Conservation (phyloP, 1,140 invertebrate species). For the Andricus grossulariae region DNA sequence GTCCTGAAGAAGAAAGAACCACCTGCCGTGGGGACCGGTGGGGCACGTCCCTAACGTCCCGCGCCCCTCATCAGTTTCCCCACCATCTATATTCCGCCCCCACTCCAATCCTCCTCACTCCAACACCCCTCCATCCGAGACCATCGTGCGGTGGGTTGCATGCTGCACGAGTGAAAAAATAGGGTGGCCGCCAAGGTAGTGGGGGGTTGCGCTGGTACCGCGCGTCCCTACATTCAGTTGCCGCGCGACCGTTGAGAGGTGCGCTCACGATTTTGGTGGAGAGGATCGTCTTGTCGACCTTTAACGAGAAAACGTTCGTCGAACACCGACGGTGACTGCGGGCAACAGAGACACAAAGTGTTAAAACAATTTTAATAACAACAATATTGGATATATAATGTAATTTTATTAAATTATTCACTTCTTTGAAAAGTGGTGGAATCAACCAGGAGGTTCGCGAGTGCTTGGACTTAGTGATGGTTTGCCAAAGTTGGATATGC, state of each 20-base stretch:
- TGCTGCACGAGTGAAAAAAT: slow-evolving; percentile 47
- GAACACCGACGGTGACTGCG: not conserved
- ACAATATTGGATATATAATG: no score
- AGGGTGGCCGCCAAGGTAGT: slow-evolving; percentile 46
- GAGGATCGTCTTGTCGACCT: slow-evolving; percentile 33
- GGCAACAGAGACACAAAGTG: no score
- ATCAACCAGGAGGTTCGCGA: not conserved
- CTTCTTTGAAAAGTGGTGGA: no score
- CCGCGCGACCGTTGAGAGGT: slow-evolving; percentile 73
- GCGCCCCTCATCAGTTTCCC: slow-evolving; percentile 27
- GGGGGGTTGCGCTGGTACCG: slow-evolving; percentile 64
- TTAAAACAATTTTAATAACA: no score
- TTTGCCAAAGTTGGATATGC: not conserved
- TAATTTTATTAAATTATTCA: no score
- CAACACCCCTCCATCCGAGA: slow-evolving; percentile 33
- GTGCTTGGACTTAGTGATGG: not conserved
- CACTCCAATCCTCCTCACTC: slow-evolving; percentile 39
- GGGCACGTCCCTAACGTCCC: slow-evolving; percentile 39
- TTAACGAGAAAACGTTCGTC: not conserved
- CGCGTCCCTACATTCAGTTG: slow-evolving; percentile 72
- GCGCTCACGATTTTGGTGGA: slow-evolving; percentile 49
- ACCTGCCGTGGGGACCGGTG: slow-evolving; percentile 68
- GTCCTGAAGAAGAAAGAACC: slow-evolving; percentile 67
- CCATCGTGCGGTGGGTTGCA: slow-evolving; percentile 46
- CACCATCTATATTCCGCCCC: slow-evolving; percentile 12